A percentile compares a stretch with the other conserved stretches of the same genome.
These are phyloP conservation scores for Saccostrea cuccullata DNA, from an alignment of 1,140 invertebrate genomes.

Conservation along the genomic window DNA sequence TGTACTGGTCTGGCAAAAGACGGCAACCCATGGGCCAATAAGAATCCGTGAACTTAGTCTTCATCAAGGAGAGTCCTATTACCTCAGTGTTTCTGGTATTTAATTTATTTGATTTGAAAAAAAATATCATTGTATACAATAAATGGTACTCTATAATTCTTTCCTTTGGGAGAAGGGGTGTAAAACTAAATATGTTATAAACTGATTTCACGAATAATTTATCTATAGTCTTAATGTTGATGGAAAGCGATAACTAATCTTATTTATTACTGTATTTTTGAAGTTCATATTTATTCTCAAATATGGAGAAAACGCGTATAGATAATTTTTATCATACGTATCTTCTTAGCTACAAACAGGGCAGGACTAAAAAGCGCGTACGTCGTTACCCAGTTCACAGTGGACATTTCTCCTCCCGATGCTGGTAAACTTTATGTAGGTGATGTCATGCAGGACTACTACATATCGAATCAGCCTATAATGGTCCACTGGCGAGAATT, in stretches of 20 bases:
- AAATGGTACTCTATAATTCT: too few relatives aligned
- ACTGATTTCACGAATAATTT: too few relatives aligned
- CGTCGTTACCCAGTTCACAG: constrained; percentile 1
- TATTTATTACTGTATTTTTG: too few relatives aligned
- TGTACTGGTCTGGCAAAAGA: not conserved
- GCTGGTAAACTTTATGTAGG: constrained; percentile 27
- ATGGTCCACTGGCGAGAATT: constrained; percentile 48
- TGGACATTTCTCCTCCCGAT: constrained; percentile 37
- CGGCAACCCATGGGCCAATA: not conserved
- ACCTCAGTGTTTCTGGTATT: constrained; percentile 49
- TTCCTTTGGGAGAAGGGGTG: too few relatives aligned
- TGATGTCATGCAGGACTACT: not conserved
- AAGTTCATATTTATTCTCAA: too few relatives aligned
- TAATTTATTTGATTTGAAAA: not conserved
- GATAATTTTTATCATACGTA: too few relatives aligned
- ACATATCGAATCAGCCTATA: not conserved
- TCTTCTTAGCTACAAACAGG: constrained; percentile 38
- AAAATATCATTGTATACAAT: too few relatives aligned
- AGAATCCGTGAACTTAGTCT: constrained; percentile 33
- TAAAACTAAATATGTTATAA: too few relatives aligned
- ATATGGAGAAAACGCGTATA: too few relatives aligned
- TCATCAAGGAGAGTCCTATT: constrained; percentile 41
- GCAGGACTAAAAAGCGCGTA: not conserved
- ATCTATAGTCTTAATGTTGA: too few relatives aligned
- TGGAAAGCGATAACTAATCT: too few relatives aligned